Percentiles rank a stretch among this genome's conserved stretches.
phyloP scores from a whole-genome alignment of 2,797 vertebrate species.

The Lutjanus campechanus region DNA sequence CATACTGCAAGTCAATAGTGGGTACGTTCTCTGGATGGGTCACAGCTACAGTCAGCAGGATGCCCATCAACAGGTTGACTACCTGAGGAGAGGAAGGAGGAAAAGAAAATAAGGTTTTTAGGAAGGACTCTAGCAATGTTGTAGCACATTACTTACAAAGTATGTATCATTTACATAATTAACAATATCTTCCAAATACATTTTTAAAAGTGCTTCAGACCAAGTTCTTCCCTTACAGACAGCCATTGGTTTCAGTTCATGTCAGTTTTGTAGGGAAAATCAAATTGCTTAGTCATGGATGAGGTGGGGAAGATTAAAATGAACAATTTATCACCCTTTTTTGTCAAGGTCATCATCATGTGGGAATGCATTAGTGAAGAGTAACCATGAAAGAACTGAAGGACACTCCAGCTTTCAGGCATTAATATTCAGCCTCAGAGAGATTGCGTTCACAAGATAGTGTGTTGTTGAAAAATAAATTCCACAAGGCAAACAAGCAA shows the following conservation, averaged over 20 bases:
- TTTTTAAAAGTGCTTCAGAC: not conserved
- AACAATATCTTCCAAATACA: not conserved
- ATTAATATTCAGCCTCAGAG: not conserved
- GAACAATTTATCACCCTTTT: not conserved
- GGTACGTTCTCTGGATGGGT: constrained; percentile 96
- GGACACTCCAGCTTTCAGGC: not conserved
- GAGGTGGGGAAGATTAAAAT: not conserved
- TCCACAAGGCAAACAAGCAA: not conserved
- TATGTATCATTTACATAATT: not conserved
- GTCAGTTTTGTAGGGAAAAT: not conserved
- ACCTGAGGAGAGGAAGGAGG: constrained; percentile 84
- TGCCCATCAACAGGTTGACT: constrained; percentile 97
- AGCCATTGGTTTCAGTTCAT: constrained; percentile 1
- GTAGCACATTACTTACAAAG: not conserved
- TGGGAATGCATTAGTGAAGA: not conserved
- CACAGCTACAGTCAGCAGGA: constrained; percentile 96
- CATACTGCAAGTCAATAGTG: constrained; percentile 95
- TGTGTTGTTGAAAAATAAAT: not conserved
- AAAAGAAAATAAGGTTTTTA: not conserved
- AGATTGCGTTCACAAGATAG: not conserved
- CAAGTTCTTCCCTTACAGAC: not conserved
- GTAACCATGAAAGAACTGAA: not conserved
- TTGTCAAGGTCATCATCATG: not conserved
- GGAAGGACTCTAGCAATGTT: not conserved
- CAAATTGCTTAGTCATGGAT: not conserved